These are phyloP conservation scores for Pandemis heparana DNA, from an alignment of 2,888 invertebrate species.

Conservation along the genomic window DNA sequence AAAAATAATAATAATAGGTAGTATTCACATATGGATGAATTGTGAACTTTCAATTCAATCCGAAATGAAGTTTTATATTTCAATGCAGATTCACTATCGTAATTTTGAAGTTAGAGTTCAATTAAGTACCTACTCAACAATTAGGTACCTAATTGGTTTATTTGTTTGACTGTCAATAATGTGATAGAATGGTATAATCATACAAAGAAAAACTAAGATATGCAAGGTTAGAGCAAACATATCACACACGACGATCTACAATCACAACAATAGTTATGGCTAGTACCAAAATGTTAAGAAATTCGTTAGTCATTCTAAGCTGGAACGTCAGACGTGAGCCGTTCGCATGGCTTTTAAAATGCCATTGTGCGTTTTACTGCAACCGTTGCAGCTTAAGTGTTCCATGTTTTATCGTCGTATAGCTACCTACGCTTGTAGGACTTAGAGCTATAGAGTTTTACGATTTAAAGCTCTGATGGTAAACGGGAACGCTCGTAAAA, in stretches of 20 bases:
- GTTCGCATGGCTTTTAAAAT: neutral
- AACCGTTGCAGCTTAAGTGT: conserved; percentile 1
- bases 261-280: neutral
- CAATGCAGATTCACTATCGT: too few species aligned
- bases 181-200: neutral
- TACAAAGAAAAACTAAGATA: neutral
- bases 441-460: neutral
- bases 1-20: too few species aligned
- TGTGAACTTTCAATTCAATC: too few species aligned
- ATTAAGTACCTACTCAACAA: too few species aligned
- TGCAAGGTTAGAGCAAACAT: neutral
- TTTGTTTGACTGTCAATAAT: too few species aligned
- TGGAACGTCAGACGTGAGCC: neutral
- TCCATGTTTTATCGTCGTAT: conserved; percentile 4
- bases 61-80: too few species aligned
- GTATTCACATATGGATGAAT: too few species aligned
- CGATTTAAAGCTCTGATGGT: neutral
- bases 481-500: neutral
- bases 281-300: neutral
- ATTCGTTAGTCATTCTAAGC: neutral
- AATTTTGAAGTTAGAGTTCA: too few species aligned
- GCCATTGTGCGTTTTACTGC: neutral
- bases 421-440: neutral
- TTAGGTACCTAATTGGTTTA: too few species aligned
- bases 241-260: neutral